Conservation (phyloP, 2,888 invertebrate species). For the Lepidonotus clava region DNA sequence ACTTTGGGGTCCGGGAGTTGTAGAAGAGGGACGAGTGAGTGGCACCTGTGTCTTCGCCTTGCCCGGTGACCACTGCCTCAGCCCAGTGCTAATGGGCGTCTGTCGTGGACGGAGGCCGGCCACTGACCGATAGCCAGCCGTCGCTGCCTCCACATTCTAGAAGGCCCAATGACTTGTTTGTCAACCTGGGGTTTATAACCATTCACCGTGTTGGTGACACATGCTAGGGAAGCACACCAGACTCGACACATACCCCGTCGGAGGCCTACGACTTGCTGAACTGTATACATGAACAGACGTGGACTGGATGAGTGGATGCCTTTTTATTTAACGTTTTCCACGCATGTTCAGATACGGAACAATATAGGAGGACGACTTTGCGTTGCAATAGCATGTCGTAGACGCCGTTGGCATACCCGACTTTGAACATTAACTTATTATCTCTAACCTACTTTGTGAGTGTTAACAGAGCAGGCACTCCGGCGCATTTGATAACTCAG, state of each 20-base stretch:
- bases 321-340: constrained; percentile 38
- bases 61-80: constrained; percentile 21
- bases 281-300: constrained; percentile 21
- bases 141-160: too few species aligned
- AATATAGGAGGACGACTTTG: background rate
- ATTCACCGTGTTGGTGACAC: too few species aligned
- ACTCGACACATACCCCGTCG: too few species aligned
- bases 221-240: too few species aligned
- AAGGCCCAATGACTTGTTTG: too few species aligned
- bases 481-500: background rate
- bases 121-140: too few species aligned
- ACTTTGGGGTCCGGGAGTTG: background rate
- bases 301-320: constrained; percentile 19
- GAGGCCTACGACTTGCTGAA: constrained; percentile 33
- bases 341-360: background rate
- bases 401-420: background rate
- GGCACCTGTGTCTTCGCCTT: constrained; percentile 26
- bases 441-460: constrained; percentile 29
- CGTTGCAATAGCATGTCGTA: background rate
- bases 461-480: background rate
- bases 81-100: background rate
- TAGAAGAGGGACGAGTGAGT: background rate
- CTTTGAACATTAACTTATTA: constrained; percentile 35
- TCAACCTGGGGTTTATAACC: too few species aligned
- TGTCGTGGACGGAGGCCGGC: background rate